phyloP scores from a whole-genome alignment of 2,888 invertebrate species.

The Orthosia gothica region DNA sequence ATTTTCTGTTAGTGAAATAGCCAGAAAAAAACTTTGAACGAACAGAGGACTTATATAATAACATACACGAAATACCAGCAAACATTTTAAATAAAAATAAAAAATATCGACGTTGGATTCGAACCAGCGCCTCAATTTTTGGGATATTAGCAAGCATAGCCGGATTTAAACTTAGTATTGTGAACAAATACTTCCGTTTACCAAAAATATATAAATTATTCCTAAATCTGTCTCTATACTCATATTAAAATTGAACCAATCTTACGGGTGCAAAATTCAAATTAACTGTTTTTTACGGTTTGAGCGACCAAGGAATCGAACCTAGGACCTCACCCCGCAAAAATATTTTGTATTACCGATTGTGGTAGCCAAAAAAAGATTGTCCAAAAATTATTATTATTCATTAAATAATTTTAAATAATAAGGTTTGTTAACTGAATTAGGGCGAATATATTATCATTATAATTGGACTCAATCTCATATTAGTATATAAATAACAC shows the following conservation, averaged over 20 bases:
- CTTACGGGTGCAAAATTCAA: conserved; percentile 25
- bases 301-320: conserved; percentile 27
- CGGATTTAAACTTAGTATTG: background rate
- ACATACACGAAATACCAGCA: background rate
- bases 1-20: background rate
- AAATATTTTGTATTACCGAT: background rate
- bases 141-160: background rate
- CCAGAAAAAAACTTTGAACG: background rate
- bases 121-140: conserved; percentile 38
- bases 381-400: too few relatives aligned
- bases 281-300: background rate
- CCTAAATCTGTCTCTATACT: conserved; percentile 29
- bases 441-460: too few relatives aligned
- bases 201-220: conserved; percentile 44
- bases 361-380: background rate
- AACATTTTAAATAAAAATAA: background rate
- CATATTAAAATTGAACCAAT: conserved; percentile 45
- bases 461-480: too few relatives aligned
- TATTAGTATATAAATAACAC: background rate
- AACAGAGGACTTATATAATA: background rate
- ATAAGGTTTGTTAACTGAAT: background rate
- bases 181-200: conserved; percentile 50
- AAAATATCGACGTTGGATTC: conserved; percentile 29
- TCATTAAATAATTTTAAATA: background rate
- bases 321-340: background rate